Base-by-base conservation (phyloP, 1,140 invertebrate species). In the Drosophila busckii region DNA sequence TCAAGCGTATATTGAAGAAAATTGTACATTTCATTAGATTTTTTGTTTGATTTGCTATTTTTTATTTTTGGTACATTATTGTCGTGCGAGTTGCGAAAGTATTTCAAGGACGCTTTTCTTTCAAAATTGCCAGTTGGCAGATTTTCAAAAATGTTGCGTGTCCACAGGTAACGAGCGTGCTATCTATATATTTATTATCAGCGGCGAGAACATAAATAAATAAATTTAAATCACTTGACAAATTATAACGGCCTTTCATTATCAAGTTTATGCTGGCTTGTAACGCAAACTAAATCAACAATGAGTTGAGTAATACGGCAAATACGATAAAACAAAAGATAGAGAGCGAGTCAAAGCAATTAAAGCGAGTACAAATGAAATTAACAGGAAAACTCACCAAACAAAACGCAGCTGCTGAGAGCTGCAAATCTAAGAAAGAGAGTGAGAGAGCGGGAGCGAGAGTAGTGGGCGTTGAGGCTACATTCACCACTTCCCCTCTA, bases 71-170 rank as follows among this genome's bases (percentile, higher is more conserved):
- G 22, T 56, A 20, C 44, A 28, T 28, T 46, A n/a, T 19, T 41
- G 19, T 31, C 13, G 12, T 45, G 10, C 42, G 10, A 40, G 54
- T 28, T 1, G 9, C 28, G 29, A 76, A 76, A 80, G 48, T 71
- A 80, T 76, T 80, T 78, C 71, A 78, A 78, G 71, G 71, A 78
- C 67, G 64, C 45, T 59, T 26, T 19, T n/a, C 7, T 13, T 23
- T 38, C 5, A 8, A 9, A 19, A 17, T 22, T 55, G 54, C 44
- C 49, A 69, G 31, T 76, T 78, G 71, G 71, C 71, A 80, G 25
- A 19, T 23, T 17, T 55, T 80, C 73, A 80, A 80, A 16, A 78
- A 40, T 58, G 20, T 16, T 34, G 17, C 28, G 17, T 32, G 25
- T 41, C 7, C 12, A 44, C 64, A 75, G 70, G 58, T 75, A 76